Conservation (phyloP, 2,888 invertebrate species). For the Elmis aenea region DNA sequence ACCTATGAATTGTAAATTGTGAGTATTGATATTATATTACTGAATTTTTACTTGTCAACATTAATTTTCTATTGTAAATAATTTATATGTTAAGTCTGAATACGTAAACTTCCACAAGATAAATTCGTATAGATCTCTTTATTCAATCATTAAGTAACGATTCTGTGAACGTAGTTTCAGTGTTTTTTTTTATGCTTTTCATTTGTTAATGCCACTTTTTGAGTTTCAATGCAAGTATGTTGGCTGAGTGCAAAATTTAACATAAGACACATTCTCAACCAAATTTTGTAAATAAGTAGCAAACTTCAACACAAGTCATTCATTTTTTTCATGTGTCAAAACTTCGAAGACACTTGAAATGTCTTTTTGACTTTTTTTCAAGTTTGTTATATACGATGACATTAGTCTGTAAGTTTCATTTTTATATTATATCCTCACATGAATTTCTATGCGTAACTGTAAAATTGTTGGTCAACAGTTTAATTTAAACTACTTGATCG, state of each 20-base stretch:
- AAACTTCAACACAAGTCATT: slow-evolving; percentile 3
- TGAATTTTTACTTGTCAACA: slow-evolving; percentile 9
- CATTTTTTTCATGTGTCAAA: slow-evolving; percentile 6
- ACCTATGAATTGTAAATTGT: slow-evolving; percentile 13
- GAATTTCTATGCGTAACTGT: no score
- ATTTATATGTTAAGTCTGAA: slow-evolving; percentile 10
- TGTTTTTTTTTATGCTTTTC: slow-evolving; percentile 3
- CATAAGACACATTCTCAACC: slow-evolving; percentile 3
- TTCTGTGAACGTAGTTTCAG: slow-evolving; percentile 1
- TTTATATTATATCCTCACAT: no score
- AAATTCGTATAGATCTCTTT: no score
- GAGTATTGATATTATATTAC: slow-evolving; percentile 20
- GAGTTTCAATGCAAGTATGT: no score
- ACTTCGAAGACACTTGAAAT: slow-evolving; percentile 4
- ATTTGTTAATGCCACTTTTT: slow-evolving; percentile 3
- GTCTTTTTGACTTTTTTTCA: not conserved
- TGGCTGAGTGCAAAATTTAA: slow-evolving; percentile 4
- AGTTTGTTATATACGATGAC: not conserved
- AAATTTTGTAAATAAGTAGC: slow-evolving; percentile 6
- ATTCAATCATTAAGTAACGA: no score
- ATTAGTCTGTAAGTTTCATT: not conserved
- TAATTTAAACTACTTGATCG: slow-evolving; percentile 6
- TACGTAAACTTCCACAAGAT: no score
- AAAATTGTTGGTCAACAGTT: slow-evolving; percentile 3
- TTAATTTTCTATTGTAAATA: slow-evolving; percentile 9